These are phyloP conservation scores for Chaetodon trifascialis DNA, from an alignment of 2,113 vertebrate genomes.

Conservation along the genomic window DNA sequence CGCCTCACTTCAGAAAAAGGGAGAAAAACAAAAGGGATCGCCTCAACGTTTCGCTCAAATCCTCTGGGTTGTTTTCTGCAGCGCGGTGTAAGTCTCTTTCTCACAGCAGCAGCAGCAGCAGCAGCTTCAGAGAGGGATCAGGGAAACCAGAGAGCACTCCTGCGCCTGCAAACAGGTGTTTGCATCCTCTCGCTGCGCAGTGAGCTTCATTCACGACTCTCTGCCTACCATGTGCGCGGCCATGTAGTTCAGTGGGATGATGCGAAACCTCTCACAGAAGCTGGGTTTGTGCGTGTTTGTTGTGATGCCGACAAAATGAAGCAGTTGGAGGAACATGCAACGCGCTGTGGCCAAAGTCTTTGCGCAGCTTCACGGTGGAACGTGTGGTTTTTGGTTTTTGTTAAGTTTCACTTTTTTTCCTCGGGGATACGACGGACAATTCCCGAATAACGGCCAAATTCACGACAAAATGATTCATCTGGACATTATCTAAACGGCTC, in stretches of 20 bases:
- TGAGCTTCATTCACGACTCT: constrained; percentile 48
- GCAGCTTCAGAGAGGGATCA: constrained; percentile 25
- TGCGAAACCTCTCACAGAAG: constrained; percentile 33
- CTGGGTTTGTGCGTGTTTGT: constrained; percentile 33
- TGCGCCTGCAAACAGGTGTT: constrained; percentile 84
- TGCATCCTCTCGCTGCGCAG: constrained; percentile 51
- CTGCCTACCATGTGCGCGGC: constrained; percentile 52
- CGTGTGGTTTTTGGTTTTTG: constrained; percentile 39
- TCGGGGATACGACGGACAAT: constrained; percentile 52
- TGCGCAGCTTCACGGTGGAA: constrained; percentile 44
- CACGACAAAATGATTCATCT: constrained; percentile 10
- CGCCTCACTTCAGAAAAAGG: constrained; percentile 18
- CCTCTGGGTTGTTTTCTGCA: constrained; percentile 10
- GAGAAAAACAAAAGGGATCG: constrained; percentile 25
- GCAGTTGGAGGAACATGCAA: constrained; percentile 43
- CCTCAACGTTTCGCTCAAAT: constrained; percentile 11
- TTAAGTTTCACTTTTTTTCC: constrained; percentile 60
- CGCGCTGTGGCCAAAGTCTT: constrained; percentile 44
- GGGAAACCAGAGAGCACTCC: constrained; percentile 34
- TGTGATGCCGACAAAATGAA: constrained; percentile 59
- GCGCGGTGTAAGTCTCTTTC: neutral
- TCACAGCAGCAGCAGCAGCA: constrained; percentile 21
- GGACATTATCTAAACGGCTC: constrained; percentile 54
- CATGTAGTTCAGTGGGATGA: constrained; percentile 53
- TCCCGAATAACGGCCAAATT: constrained; percentile 45